phyloP scores from a whole-genome alignment of 2,888 invertebrate species.

The Synergus laeviventris region DNA sequence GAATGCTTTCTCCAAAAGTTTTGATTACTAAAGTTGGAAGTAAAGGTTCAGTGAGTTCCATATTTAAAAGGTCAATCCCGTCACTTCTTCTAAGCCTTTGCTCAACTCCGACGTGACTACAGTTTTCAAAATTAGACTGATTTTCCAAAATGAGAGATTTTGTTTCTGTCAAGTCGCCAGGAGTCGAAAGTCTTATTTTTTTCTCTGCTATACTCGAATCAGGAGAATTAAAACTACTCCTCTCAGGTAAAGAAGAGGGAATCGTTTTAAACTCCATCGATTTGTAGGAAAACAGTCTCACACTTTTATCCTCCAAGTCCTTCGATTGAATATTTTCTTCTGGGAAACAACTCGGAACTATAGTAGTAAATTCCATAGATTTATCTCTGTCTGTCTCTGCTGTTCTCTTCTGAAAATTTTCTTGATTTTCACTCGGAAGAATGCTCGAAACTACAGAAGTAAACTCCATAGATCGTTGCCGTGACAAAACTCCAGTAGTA shows the following conservation, averaged over 20 bases:
- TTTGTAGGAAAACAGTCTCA: neutral
- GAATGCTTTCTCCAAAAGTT: neutral
- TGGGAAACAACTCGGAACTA: neutral
- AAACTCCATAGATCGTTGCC: neutral
- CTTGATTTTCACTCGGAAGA: neutral
- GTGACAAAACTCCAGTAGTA: neutral
- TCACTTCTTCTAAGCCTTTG: neutral
- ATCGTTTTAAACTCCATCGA: neutral
- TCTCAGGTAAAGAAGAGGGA: neutral
- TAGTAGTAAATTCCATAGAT: neutral
- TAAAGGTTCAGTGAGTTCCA: constrained; percentile 1
- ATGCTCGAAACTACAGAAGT: neutral
- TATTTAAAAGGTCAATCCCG: neutral
- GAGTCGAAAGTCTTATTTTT: neutral
- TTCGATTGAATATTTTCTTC: neutral
- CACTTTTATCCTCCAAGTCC: neutral
- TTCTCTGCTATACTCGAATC: neutral
- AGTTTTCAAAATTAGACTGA: neutral
- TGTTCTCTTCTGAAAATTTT: neutral
- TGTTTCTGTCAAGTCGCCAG: neutral
- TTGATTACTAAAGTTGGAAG: neutral
- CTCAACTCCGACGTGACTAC: neutral
- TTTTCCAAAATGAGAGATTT: neutral
- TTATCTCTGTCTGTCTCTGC: neutral
- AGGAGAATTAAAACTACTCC: neutral